Percentiles rank a stretch among this genome's conserved stretches.
These are phyloP conservation scores for Sylvia borin DNA, from an alignment of 2,797 vertebrate species.

Conservation along the genomic window DNA sequence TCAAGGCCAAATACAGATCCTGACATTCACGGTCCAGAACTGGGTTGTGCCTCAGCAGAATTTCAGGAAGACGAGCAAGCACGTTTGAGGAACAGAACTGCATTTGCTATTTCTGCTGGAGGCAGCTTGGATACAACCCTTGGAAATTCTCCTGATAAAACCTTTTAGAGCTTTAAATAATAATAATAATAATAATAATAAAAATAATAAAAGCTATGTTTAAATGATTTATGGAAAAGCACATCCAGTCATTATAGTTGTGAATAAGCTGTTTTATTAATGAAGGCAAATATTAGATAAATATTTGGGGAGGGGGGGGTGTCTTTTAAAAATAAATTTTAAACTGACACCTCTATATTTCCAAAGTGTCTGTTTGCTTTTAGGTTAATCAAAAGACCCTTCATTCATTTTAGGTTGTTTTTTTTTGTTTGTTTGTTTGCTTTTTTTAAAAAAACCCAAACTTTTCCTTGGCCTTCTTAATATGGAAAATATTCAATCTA, in stretches of 20 bases:
- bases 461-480: constrained; percentile 52
- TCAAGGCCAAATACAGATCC: constrained; percentile 73
- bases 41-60: constrained; percentile 76
- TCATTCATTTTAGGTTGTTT: constrained; percentile 59
- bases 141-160: constrained; percentile 71
- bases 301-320: background rate
- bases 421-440: background rate
- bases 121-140: constrained; percentile 77
- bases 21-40: constrained; percentile 64
- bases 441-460: background rate
- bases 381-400: constrained; percentile 65
- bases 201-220: constrained; percentile 23
- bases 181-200: constrained; percentile 22
- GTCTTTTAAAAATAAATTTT: constrained; percentile 71
- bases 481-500: constrained; percentile 58
- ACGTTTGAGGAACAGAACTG: constrained; percentile 69
- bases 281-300: constrained; percentile 79
- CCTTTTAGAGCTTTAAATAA: constrained; percentile 62
- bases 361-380: constrained; percentile 73
- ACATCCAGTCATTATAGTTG: constrained; percentile 75
- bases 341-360: constrained; percentile 72
- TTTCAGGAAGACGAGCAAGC: constrained; percentile 79
- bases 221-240: constrained; percentile 73
- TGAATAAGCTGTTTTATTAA: constrained; percentile 81
- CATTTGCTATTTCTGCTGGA: constrained; percentile 78